Base-by-base conservation (phyloP, 2,797 vertebrate genomes). In the Kryptolebias ocellatus region DNA sequence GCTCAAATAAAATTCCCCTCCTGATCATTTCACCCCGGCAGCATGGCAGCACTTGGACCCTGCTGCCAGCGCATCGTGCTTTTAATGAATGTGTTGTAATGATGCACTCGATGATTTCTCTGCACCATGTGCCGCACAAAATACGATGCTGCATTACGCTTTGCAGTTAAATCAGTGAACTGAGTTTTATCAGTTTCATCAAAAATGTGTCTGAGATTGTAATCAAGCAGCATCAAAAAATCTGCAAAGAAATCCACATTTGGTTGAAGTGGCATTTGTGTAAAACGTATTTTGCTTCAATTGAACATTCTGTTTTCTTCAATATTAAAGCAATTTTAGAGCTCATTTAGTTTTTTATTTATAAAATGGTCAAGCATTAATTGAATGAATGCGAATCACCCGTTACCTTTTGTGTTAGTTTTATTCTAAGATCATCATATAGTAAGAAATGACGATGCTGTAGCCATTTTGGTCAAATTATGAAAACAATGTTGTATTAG, bases 41-140 rank as follows among this genome's bases (percentile, higher is more conserved):
- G 67, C 73, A 63, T 15, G 67, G 73, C 72, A 61, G 27, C 4
- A 27, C 66, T 72, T 27, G 74, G 52, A 51, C 62, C 70, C 55
- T 0, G 31, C 74, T 76, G 78, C 68, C 42, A 18, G 4, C 17
- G 74, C 82, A 27, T 76, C 78, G 44, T 49, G 45, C 72, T 64
- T 88, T 79, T 70, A 80, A 84, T 87, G 80, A 87, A 83, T 64
- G 72, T 45, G 72, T 74, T 80, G 85, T 76, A 85, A 67, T 27
- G 31, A 51, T 42, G 66, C 2, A 31, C 74, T 67, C 82, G 78
- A 77, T 83, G 80, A 84, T 83, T 84, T 84, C 74, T 46, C 74
- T 63, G 28, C 31, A 18, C 63, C 52, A 75, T 71, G 79, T 71
- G 66, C 70, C 17, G 64, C 70, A 53, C 74, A 78, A 77, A 60